Base-by-base conservation (phyloP, 2,113 vertebrate species). In the Struthidea cinerea region DNA sequence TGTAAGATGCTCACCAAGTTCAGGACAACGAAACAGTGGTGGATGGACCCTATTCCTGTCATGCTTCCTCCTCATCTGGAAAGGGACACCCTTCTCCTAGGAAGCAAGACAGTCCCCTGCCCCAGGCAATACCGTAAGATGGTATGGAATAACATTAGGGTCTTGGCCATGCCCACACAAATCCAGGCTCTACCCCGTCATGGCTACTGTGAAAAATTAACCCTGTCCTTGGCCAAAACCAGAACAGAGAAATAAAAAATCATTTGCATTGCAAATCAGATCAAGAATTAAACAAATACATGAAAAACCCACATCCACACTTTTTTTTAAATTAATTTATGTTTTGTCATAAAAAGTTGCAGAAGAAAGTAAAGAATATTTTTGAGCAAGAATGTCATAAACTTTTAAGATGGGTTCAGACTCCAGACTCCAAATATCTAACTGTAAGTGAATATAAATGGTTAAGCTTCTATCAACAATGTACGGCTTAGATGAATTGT, bases 31-130 rank as follows among this genome's bases (percentile, higher is more conserved):
- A 44, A 50, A 52, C 17, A 33, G 33, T 24, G 7, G 22, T 44
- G 23, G 20, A 21, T 1, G 1, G 16, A 79, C 9, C 4, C 4
- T 64, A 12, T 47, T 47, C 9, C 8, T 0, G 2, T 5, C 24
- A 32, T 18, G 3, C 7, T 71, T 70, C 47, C 20, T 44, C 24
- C 4, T 15, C 4, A 12, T 28, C 50, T 37, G 8, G 17, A 80
- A 73, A 73, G 21, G 6, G 18, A 57, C 4, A 8, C 4, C 6
- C 4, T 49, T 37, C 14, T 33, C 44, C 21, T 47, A 11, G 24
- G 32, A 57, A 80, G 22, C 50, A 63, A 64, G 50, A 37, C 14
- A 64, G 7, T 33, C 13, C 7, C 21, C 10, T 57, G 16, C 16
- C 35, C 11, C 7, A 4, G 17, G 27, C 4, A 57, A 23, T 37